Conservation (phyloP, 1,140 invertebrate genomes). For the Camponotus vicinus region DNA sequence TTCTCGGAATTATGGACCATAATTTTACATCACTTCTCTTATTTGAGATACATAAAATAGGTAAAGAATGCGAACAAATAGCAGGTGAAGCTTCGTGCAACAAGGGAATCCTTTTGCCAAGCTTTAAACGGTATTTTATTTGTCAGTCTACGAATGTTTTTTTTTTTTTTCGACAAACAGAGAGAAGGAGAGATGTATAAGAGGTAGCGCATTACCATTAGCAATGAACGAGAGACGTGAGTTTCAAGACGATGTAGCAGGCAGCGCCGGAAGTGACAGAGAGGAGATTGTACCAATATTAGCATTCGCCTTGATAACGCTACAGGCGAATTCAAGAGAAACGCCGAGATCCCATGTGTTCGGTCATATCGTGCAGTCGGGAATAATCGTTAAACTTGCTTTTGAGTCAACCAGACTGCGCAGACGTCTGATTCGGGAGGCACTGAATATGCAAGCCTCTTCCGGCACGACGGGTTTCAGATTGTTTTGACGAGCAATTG, state of each 20-base stretch:
- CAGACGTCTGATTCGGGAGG: slow-evolving; percentile 47
- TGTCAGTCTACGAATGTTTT: slow-evolving; percentile 25
- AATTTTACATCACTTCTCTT: neutral
- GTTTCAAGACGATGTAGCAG: slow-evolving; percentile 31
- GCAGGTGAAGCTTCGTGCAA: neutral
- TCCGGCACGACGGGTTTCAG: slow-evolving; percentile 31
- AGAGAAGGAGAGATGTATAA: neutral
- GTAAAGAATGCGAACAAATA: neutral
- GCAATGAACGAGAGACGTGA: slow-evolving; percentile 51
- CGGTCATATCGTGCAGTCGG: slow-evolving; percentile 48
- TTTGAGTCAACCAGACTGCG: slow-evolving; percentile 51
- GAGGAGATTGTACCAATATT: slow-evolving; percentile 55
- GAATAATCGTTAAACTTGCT: slow-evolving; percentile 62
- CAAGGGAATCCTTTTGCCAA: neutral
- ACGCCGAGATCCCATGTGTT: slow-evolving; percentile 6
- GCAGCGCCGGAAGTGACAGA: slow-evolving; percentile 34
- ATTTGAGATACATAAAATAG: neutral
- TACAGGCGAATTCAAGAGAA: slow-evolving; percentile 36
- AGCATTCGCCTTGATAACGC: slow-evolving; percentile 48
- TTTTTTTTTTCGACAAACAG: neutral
- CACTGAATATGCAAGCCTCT: slow-evolving; percentile 57
- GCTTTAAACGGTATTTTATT: slow-evolving; percentile 36
- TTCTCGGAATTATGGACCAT: neutral
- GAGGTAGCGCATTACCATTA: slow-evolving; percentile 57
- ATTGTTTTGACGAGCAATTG: slow-evolving; percentile 61